Evolutionary conservation across 2,888 invertebrate genomes (phyloP).

Genomic region (Agrochola macilenta): DNA sequence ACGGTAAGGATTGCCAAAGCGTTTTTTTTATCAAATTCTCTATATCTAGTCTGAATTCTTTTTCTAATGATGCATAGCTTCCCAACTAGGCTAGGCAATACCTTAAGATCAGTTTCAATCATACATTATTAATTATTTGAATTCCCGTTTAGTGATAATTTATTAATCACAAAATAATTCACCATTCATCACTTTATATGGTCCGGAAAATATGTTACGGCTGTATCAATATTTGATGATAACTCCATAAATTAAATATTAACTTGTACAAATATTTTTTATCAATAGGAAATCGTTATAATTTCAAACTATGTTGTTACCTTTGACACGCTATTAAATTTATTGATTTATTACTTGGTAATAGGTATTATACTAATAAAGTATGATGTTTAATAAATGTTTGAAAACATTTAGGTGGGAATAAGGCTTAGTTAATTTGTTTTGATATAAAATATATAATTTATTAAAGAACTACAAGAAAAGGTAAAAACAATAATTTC

Average conservation of each 20-base stretch:
- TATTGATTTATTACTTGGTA: neutral
- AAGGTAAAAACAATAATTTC: too few species aligned
- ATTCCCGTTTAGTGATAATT: constrained; percentile 14
- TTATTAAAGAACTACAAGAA: neutral
- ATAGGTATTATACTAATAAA: too few species aligned
- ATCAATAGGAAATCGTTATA: neutral
- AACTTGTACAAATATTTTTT: constrained; percentile 16
- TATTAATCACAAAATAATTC: constrained; percentile 22
- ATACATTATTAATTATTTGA: constrained; percentile 44
- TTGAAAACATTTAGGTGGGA: neutral
- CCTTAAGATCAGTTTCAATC: constrained; percentile 27
- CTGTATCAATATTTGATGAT: constrained; percentile 36
- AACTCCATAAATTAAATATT: neutral
- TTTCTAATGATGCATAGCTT: constrained; percentile 15
- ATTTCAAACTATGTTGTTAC: constrained; percentile 24
- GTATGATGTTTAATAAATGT: neutral
- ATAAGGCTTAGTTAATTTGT: neutral
- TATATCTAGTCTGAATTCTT: neutral
- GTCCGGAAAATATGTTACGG: constrained; percentile 19
- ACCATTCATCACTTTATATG: constrained; percentile 27
- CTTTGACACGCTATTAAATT: constrained; percentile 8
- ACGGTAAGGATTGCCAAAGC: constrained; percentile 3
- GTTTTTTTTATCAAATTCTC: neutral
- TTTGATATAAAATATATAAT: neutral
- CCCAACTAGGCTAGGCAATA: constrained; percentile 12